Evolutionary conservation across 2,797 vertebrate species (phyloP), one percentile per base, ranked within the genome.

Genomic region (Helicolenus hilgendorfi): DNA sequence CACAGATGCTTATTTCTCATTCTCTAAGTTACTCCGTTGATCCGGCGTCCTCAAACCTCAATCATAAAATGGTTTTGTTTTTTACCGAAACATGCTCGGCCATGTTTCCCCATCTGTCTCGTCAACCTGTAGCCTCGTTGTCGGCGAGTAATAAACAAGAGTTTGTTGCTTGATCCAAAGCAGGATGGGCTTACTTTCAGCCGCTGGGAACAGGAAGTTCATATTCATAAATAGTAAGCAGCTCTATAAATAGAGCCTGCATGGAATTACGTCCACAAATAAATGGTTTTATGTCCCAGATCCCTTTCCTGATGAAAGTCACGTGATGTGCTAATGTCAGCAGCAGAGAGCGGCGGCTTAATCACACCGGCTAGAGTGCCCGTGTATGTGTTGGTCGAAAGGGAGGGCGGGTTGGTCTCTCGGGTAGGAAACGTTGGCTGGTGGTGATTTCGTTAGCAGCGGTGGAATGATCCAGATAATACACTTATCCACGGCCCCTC

Each of bases 381-480:
- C 65, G 59, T 91, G 55, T 60, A 77, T 56, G 73, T 68, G 75
- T 62, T 27, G 49, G 76, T 59, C 35, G 72, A 74, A 49, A 55
- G 58, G 81, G 76, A 83, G 81, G 92, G 65, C 63, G 85, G 86
- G 70, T 86, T 85, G 82, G 83, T 89, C 90, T 81, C 86, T 53
- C 67, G 84, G 79, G 89, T 84, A 77, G 92, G 91, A 92, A 88
- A 85, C 11, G 27, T 78, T 83, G 92, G 81, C 85, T 92, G 90
- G 59, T 88, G 91, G 86, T 91, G 92, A 95, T 93, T 91, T 85
- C 0, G 92, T 95, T 95, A 92, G 92, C 84, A 90, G 92, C 59
- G 18, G 85, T 81, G 88, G 92, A 95, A 89, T 96, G 94, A 96
- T 96, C 95, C 90, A 87, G 93, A 94, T 97, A 97, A 97, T 94